Evolutionary conservation across 2,113 vertebrate species (phyloP).

Genomic region (Pogona vitticeps): DNA sequence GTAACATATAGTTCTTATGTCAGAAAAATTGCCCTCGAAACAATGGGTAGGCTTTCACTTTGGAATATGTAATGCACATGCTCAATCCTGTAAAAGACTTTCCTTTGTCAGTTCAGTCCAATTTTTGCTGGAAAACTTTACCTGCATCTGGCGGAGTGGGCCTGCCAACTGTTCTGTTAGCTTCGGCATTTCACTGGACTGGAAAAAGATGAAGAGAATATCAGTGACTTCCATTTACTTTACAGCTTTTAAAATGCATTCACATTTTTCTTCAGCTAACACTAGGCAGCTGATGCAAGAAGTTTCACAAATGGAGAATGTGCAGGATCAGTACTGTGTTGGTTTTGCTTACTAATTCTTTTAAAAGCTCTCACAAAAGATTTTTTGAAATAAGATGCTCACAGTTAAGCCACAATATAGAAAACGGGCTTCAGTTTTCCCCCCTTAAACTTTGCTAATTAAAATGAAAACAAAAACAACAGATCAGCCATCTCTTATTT

Average conservation of each 20-base stretch:
- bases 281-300: neutral
- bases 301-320: neutral
- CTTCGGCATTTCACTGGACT: conserved; percentile 98
- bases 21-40: conserved; percentile 8
- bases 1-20: neutral
- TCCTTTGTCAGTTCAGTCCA: neutral
- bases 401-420: neutral
- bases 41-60: neutral
- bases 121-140: conserved; percentile 55
- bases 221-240: neutral
- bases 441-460: too few species aligned
- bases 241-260: conserved; percentile 19
- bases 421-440: too few species aligned
- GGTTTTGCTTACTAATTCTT: neutral
- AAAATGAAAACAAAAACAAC: too few species aligned
- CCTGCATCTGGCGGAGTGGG: conserved; percentile 97
- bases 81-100: fast-evolving
- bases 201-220: conserved; percentile 43
- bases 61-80: fast-evolving
- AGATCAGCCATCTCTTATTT: too few species aligned
- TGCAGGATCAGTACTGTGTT: neutral
- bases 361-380: neutral
- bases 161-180: conserved; percentile 94
- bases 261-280: neutral
- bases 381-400: neutral